These are phyloP conservation scores for Apocheima hispidaria DNA, from an alignment of 2,888 invertebrate genomes.

Conservation along the genomic window DNA sequence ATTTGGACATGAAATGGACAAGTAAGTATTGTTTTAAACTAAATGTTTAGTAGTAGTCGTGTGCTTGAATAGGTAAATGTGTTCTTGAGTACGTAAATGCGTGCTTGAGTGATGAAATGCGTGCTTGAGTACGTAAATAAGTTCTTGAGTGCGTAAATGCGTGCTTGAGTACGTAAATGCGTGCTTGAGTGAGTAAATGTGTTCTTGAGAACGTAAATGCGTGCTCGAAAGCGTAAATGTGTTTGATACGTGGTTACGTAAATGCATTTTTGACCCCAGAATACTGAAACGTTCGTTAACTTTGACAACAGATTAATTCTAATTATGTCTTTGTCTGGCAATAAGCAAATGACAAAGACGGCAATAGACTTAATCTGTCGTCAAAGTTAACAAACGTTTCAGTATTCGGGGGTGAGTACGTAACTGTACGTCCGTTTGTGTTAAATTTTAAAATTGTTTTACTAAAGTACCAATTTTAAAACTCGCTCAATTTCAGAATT, in stretches of 20 bases:
- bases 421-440: too few relatives aligned
- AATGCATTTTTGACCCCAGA: too few relatives aligned
- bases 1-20: conserved; percentile 92
- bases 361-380: too few relatives aligned
- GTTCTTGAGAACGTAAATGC: not conserved
- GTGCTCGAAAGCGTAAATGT: not conserved
- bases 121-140: not conserved
- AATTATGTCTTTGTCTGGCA: too few relatives aligned
- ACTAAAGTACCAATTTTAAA: not conserved
- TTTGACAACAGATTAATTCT: too few relatives aligned
- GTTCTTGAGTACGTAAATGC: not conserved
- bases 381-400: too few relatives aligned
- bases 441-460: too few relatives aligned
- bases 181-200: too few relatives aligned
- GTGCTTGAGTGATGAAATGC: not conserved
- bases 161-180: not conserved
- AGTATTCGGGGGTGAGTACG: too few relatives aligned
- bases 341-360: too few relatives aligned
- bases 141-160: not conserved
- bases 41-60: not conserved
- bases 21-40: conserved; percentile 60
- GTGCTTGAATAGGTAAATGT: not conserved
- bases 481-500: conserved; percentile 71
- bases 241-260: too few relatives aligned
- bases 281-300: too few relatives aligned